phyloP scores from a whole-genome alignment of 2,113 vertebrate species.

The Megaleporinus macrocephalus region DNA sequence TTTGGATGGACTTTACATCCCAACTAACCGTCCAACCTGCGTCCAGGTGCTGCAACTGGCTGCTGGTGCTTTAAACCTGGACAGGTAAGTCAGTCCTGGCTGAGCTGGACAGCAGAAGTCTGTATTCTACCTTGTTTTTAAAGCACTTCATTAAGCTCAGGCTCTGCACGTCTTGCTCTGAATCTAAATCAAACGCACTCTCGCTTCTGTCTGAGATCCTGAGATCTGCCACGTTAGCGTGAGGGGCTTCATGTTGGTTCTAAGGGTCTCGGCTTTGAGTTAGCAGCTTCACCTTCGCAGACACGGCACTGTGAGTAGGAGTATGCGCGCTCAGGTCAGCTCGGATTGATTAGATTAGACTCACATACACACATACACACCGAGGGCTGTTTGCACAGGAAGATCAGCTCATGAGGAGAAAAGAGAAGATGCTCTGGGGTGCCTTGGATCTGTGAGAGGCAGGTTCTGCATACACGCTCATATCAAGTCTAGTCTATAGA shows the following conservation, averaged over 20 bases:
- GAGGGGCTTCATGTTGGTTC: background rate
- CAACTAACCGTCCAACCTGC: too few species aligned
- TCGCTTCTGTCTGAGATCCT: background rate
- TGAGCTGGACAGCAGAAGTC: background rate
- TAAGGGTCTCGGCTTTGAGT: background rate
- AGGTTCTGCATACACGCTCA: background rate
- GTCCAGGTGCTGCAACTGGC: too few species aligned
- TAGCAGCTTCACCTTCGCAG: background rate
- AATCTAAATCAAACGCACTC: background rate
- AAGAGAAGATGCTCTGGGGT: too few species aligned
- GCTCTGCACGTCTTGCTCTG: background rate
- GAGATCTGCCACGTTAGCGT: too few species aligned
- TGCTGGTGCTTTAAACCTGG: too few species aligned
- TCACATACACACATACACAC: background rate
- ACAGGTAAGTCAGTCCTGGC: too few species aligned
- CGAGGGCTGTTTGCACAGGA: background rate
- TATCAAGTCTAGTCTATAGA: too few species aligned
- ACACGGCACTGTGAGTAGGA: background rate
- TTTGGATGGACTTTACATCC: too few species aligned
- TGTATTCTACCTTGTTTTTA: background rate
- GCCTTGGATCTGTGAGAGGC: too few species aligned
- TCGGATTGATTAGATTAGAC: background rate
- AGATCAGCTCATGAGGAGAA: background rate
- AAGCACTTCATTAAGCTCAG: slow-evolving; percentile 20
- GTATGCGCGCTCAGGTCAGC: background rate